A percentile compares a stretch with the other conserved stretches of the same genome.
phyloP scores from a whole-genome alignment of 1,140 invertebrate species.

The Stenopsyche tienmushanensis region DNA sequence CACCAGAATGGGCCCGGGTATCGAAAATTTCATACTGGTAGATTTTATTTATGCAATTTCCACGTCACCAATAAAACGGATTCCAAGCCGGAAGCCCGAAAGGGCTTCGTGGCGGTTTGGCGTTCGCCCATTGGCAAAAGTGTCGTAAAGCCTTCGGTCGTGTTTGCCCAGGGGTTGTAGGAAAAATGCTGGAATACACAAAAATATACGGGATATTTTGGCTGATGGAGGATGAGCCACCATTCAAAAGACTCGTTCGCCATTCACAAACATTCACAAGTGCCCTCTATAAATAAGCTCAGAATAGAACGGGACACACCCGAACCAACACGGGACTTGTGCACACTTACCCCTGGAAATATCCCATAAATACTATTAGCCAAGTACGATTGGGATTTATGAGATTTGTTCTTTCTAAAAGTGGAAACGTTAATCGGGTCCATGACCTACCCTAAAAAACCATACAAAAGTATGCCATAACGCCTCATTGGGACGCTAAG shows the following conservation, averaged over 20 bases:
- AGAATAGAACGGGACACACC: neutral
- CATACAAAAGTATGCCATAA: too few relatives aligned
- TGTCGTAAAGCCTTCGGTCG: neutral
- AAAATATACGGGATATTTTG: neutral
- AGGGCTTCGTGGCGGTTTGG: too few relatives aligned
- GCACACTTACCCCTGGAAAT: too few relatives aligned
- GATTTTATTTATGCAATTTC: neutral
- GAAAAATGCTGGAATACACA: neutral
- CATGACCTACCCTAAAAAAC: too few relatives aligned
- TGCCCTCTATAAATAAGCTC: neutral
- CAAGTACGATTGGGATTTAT: too few relatives aligned
- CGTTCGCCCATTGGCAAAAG: too few relatives aligned
- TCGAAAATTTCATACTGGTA: neutral
- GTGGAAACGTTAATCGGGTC: too few relatives aligned
- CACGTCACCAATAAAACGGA: neutral
- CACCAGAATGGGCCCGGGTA: too few relatives aligned
- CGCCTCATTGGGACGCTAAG: too few relatives aligned
- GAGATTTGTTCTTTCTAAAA: too few relatives aligned
- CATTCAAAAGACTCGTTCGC: constrained; percentile 1
- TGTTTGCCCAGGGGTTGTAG: neutral
- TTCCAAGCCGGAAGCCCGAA: neutral
- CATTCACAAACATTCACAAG: constrained; percentile 7
- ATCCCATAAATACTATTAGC: too few relatives aligned
- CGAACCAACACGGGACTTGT: neutral
- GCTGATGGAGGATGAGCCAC: neutral